Conservation (phyloP, 37 sponge, comb jelly and placozoan species). For the Ianthella basta region DNA sequence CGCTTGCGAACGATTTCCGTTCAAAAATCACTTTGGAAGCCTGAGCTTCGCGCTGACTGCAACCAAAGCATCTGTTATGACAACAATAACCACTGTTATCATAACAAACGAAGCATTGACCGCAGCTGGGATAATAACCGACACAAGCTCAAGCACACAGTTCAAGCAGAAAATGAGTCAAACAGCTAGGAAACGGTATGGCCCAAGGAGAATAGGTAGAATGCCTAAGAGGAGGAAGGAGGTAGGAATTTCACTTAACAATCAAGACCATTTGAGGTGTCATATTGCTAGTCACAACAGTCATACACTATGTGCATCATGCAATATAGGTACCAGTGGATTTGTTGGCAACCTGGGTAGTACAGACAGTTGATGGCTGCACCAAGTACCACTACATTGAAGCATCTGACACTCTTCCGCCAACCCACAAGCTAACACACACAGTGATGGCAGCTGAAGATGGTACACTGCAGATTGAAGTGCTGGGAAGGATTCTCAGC, state of each 20-base stretch:
- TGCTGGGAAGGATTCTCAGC: not conserved
- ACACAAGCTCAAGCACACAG: no score
- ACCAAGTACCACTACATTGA: not conserved
- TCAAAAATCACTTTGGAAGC: not conserved
- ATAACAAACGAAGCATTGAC: no score
- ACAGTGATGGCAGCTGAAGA: not conserved
- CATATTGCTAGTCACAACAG: not conserved
- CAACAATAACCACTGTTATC: not conserved
- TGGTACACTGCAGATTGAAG: not conserved
- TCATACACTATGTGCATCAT: not conserved
- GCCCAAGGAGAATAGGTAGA: constrained; percentile 1
- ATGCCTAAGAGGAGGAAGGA: constrained; percentile 5
- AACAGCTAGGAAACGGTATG: not conserved
- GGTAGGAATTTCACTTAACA: not conserved
- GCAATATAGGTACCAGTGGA: not conserved
- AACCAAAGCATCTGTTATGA: not conserved
- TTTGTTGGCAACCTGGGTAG: not conserved
- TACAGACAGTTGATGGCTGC: not conserved
- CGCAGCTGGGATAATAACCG: no score
- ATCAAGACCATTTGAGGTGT: not conserved
- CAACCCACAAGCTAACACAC: not conserved
- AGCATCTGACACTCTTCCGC: not conserved
- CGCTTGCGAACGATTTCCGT: not conserved
- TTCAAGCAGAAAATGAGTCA: not conserved
- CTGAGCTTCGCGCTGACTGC: not conserved